Evolutionary conservation across 2,797 vertebrate genomes (phyloP), one percentile per base, ranked within the genome.

Genomic region (Chaetophractus vellerosus): DNA sequence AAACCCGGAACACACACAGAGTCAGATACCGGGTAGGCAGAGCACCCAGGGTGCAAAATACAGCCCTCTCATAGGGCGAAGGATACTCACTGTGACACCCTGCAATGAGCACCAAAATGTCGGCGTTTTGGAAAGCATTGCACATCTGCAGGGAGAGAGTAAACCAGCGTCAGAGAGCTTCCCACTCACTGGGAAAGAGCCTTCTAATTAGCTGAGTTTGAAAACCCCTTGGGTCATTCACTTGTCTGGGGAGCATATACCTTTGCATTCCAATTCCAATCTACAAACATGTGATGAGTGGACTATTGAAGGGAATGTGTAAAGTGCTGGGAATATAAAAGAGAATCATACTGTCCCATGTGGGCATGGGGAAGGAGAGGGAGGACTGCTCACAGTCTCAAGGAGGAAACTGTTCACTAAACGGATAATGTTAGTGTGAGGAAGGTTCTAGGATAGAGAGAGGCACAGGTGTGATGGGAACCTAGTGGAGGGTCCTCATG

Each of bases 51-150:
- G 36, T 41, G 68, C 48, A 59, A 72, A 84, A 78, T 11, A n/a
- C 5, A 78, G 45, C 19, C 59, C 78, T 41, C 72, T 57, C 2
- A 1, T 0, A 5, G 57, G 91, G 78, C 4, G 66, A 52, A 31
- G 48, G 82, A 28, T 97, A 97, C 98, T 98, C 92, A 98, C 98
- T 50, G 93, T 98, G 98, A 95, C 97, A 98, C 16, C 93, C 97
- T 38, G 98, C 96, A 84, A 97, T 83, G 61, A 98, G 96, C 90
- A 98, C 66, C 63, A 97, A 18, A 55, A 98, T 93, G 76, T 96
- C 96, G 88, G 92, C 78, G 0, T 98, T 97, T 31, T 94, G 95
- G 96, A 98, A 98, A 92, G 97, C 96, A 66, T 93, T 96, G 95
- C 97, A 98, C 92, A 98, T 97, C 98, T 98, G 97, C 55, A 74